Conservation (phyloP, 2,113 vertebrate species). For the Merops nubicus region DNA sequence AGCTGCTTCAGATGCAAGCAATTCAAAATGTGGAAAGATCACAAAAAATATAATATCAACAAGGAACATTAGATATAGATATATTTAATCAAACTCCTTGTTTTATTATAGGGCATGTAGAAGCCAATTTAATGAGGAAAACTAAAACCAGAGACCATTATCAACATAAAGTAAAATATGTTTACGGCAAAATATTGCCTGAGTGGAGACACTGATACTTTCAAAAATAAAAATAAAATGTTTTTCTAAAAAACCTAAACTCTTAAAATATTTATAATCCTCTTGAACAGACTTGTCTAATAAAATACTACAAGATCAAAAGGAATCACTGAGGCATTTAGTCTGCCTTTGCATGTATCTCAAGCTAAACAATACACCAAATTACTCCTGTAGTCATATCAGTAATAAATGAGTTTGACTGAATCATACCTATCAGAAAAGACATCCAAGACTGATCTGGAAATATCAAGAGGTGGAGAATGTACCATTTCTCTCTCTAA, state of each 20-base stretch:
- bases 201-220: background rate
- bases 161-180: background rate
- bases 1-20: background rate
- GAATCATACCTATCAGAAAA: background rate
- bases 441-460: background rate
- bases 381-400: background rate
- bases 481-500: background rate
- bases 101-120: background rate
- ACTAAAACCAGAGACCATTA: background rate
- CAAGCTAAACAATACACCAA: background rate
- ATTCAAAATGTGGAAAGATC: background rate
- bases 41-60: background rate
- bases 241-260: background rate
- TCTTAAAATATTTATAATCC: conserved; percentile 38
- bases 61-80: background rate
- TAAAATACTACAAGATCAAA: conserved; percentile 40
- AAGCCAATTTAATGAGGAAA: background rate
- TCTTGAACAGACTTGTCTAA: conserved; percentile 33
- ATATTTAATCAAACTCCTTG: background rate
- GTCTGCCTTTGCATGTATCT: background rate
- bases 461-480: background rate
- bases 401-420: background rate
- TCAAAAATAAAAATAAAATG: conserved; percentile 12
- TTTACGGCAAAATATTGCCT: background rate
- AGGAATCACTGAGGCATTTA: conserved; percentile 18